Conservation (phyloP, 1,140 invertebrate species). For the Drosophila littoralis region DNA sequence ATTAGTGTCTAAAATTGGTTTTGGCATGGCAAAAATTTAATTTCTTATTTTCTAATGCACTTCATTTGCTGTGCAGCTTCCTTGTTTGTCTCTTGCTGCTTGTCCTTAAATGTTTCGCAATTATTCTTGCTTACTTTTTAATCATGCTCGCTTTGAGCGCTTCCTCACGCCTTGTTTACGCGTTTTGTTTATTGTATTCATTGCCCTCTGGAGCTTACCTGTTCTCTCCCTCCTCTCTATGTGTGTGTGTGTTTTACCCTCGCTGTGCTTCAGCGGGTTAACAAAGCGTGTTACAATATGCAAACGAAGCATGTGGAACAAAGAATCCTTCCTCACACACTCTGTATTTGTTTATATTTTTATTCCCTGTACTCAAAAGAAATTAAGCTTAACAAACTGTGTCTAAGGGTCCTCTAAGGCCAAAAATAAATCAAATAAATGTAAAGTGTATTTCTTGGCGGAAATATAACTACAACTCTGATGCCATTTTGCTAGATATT, state of each 20-base stretch:
- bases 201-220: slow-evolving; percentile 64
- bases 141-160: slow-evolving; percentile 32
- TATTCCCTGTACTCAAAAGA: background rate
- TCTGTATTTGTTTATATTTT: slow-evolving; percentile 8
- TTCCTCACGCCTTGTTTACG: slow-evolving; percentile 54
- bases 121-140: slow-evolving; percentile 52
- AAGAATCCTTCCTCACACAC: slow-evolving; percentile 15
- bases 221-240: background rate
- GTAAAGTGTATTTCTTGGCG: too few species aligned
- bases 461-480: too few species aligned
- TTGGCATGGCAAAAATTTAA: slow-evolving; percentile 38
- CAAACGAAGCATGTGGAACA: slow-evolving; percentile 28
- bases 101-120: slow-evolving; percentile 52
- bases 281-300: slow-evolving; percentile 45
- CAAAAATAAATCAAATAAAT: background rate
- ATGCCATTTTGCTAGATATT: too few species aligned
- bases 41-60: slow-evolving; percentile 48
- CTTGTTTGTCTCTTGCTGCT: slow-evolving; percentile 1
- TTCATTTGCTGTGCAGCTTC: slow-evolving; percentile 20
- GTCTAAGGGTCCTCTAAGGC: background rate
- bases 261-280: slow-evolving; percentile 11
- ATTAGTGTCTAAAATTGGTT: slow-evolving; percentile 49
- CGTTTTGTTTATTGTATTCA: slow-evolving; percentile 75
- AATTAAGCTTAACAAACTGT: background rate
- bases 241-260: slow-evolving; percentile 5